Evolutionary conservation across 2,888 invertebrate genomes (phyloP), one percentile per base, ranked within the genome.

Genomic region (Coenonympha glycerion): DNA sequence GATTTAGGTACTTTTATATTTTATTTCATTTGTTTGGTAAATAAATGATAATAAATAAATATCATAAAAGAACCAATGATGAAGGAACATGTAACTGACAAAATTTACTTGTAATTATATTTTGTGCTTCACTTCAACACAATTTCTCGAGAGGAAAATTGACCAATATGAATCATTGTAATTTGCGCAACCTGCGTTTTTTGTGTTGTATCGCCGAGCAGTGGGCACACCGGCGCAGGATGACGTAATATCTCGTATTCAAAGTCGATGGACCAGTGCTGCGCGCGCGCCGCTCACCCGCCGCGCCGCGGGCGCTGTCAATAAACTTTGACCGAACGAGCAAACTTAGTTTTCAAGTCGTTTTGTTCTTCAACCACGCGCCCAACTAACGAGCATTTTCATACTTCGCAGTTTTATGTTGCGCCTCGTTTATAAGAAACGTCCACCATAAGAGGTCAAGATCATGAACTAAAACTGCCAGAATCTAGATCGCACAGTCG

Each of bases 321-420:
- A 83, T 85, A 86, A 86, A 86, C 86, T 85, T 78, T 78, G 68
- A 66, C 68, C 70, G 75, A 65, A 71, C 79, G 75, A 79, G 79
- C 79, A 79, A 83, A 77, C 71, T 71, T 71, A 58, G 52, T 63
- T 63, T 56, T 65, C 61, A 54, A 48, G 68, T 76, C 69, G 67
- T 79, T 80, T 79, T 78, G 66, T 69, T 71, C 63, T 47, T 22
- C 47, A 53, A 28, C 50, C 40, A 47, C 40, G 52, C 58, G 55
- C 48, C 47, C 41, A 49, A 33, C 30, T 24, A 15, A 37, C 15
- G 19, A 19, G 21, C 22, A 44, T 30, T 49, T 34, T 22, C 19
- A 18, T 24, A 36, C 18, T 49, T 34, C 21, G 39, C 11, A 22
- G n/a, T n/a, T 39, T 30, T 37, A 33, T 36, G 22, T 49, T 45